Conservation (phyloP, 2,113 vertebrate genomes). For the Dryoscopus gambensis region DNA sequence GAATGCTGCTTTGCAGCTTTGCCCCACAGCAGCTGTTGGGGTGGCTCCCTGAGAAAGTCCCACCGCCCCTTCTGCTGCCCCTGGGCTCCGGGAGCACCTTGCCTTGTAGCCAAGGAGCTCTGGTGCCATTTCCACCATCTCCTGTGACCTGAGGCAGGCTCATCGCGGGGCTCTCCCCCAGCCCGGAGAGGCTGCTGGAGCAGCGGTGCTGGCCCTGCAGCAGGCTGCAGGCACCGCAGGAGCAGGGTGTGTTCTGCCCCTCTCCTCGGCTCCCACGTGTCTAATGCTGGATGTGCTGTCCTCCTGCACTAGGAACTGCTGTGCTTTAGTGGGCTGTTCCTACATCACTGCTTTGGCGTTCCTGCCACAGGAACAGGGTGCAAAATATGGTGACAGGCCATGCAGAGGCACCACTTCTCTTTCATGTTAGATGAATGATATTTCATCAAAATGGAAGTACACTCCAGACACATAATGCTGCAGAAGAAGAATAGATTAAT, state of each 20-base stretch:
- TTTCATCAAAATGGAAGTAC: not conserved
- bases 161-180: not conserved
- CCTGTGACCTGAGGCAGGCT: not conserved
- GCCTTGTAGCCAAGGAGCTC: not conserved
- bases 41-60: not conserved
- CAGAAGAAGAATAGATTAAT: not conserved
- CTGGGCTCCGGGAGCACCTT: not conserved
- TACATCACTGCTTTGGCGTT: not conserved
- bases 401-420: not conserved
- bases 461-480: not conserved
- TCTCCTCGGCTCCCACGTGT: fast-evolving
- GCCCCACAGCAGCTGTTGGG: fast-evolving
- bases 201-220: not conserved
- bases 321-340: not conserved
- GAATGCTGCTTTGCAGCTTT: not conserved
- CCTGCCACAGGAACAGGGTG: not conserved
- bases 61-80: fast-evolving
- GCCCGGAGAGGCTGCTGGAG: not conserved
- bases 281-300: not conserved
- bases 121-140: not conserved
- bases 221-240: fast-evolving
- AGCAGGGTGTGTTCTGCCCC: not conserved
- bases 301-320: not conserved
- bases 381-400: not conserved
- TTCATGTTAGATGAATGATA: not conserved